A percentile compares a stretch with the other conserved stretches of the same genome.
These are phyloP conservation scores for Drosophila arizonae DNA, from an alignment of 1,140 invertebrate genomes.

Conservation along the genomic window DNA sequence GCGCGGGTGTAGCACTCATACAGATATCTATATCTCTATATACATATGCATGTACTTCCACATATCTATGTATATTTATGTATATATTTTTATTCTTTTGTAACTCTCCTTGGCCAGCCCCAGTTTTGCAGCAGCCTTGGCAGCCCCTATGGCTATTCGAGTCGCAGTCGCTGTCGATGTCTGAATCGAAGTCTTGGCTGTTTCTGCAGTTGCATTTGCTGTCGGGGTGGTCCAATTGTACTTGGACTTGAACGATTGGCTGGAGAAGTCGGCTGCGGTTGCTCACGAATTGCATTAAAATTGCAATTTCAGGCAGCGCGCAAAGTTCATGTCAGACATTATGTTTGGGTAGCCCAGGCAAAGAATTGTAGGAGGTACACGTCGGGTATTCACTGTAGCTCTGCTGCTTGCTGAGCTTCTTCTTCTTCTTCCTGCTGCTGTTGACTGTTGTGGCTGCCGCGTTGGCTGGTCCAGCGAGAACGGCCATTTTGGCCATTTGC, in stretches of 20 bases:
- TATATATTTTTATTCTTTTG: background rate
- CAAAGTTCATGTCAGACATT: conserved; percentile 82
- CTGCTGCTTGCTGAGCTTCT: background rate
- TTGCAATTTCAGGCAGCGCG: conserved; percentile 81
- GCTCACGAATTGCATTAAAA: conserved; percentile 83
- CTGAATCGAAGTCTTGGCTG: no score
- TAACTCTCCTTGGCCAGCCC: conserved; percentile 13
- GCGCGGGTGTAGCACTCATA: conserved; percentile 18
- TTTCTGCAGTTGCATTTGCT: conserved; percentile 30
- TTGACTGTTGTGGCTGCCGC: conserved; percentile 46
- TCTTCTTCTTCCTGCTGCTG: conserved; percentile 1
- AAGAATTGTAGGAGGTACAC: conserved; percentile 68
- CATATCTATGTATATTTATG: background rate
- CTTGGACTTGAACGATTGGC: conserved; percentile 79
- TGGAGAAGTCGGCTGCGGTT: conserved; percentile 18
- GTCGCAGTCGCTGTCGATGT: conserved; percentile 12
- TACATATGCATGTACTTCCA: background rate
- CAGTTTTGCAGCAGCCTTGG: conserved; percentile 14
- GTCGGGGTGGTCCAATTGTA: conserved; percentile 78
- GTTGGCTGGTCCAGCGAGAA: conserved; percentile 60
- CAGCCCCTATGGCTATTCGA: conserved; percentile 30
- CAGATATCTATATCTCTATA: background rate
- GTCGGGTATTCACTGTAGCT: conserved; percentile 26
- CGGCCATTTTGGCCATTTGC: conserved; percentile 64
- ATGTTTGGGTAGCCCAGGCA: conserved; percentile 46